A percentile compares a stretch with the other conserved stretches of the same genome.
Evolutionary conservation across 2,113 vertebrate species (phyloP).

Genomic region (Cranoglanis bouderius): DNA sequence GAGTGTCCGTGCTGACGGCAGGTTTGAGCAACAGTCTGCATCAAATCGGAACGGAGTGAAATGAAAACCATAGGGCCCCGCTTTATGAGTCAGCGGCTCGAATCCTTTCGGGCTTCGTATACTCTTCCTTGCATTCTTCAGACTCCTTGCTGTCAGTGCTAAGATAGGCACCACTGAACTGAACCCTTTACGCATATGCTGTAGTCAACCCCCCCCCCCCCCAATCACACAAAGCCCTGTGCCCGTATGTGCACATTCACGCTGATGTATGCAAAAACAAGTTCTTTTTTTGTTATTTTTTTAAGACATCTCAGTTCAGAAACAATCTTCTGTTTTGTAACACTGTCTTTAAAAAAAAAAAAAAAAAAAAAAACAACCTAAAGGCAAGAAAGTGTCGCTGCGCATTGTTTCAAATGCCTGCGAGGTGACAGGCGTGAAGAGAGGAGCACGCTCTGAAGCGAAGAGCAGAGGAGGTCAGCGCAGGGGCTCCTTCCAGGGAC

Average conservation of each 20-base stretch:
- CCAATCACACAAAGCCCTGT: constrained; percentile 38
- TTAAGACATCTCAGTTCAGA: constrained; percentile 72
- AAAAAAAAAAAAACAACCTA: constrained; percentile 55
- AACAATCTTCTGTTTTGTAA: constrained; percentile 62
- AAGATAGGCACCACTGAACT: constrained; percentile 57
- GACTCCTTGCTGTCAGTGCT: constrained; percentile 58
- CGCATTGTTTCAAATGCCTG: constrained; percentile 71
- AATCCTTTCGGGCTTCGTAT: constrained; percentile 44
- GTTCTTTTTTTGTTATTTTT: constrained; percentile 45
- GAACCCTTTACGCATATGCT: constrained; percentile 50
- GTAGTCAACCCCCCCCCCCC: background rate
- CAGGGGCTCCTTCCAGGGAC: constrained; percentile 18
- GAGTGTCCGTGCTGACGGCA: constrained; percentile 33
- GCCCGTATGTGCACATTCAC: constrained; percentile 66
- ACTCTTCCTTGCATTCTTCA: constrained; percentile 52
- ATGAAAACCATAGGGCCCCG: constrained; percentile 57
- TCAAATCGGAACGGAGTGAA: constrained; percentile 57
- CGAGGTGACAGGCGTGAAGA: constrained; percentile 69
- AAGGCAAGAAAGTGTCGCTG: constrained; percentile 79
- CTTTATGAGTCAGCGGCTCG: constrained; percentile 56
- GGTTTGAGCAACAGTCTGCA: constrained; percentile 52
- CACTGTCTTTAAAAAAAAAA: constrained; percentile 57
- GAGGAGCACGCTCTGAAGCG: constrained; percentile 63
- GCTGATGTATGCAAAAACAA: constrained; percentile 53
- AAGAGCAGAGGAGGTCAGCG: constrained; percentile 65